phyloP scores from a whole-genome alignment of 2,113 vertebrate species.

The Scomber japonicus region DNA sequence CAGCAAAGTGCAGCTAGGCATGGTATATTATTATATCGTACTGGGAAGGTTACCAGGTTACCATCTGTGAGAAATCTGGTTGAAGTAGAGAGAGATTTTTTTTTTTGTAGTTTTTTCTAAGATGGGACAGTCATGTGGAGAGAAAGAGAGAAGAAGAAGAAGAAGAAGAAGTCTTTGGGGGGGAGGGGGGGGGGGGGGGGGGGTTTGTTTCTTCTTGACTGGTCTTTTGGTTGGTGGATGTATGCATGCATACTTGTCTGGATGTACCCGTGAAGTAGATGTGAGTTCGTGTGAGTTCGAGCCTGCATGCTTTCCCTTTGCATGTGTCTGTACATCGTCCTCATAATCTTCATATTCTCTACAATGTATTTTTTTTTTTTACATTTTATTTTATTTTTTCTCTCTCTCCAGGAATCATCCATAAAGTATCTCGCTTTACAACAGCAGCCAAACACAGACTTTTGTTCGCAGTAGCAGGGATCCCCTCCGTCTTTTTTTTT shows the following conservation, averaged over 20 bases:
- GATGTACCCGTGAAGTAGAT: constrained; percentile 27
- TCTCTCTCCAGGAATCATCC: neutral
- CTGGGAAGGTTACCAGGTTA: neutral
- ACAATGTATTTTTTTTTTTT: constrained; percentile 7
- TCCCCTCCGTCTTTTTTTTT: neutral
- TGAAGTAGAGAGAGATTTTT: neutral
- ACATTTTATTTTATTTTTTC: too few species aligned
- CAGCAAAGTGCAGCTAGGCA: constrained; percentile 49
- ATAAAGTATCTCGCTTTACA: neutral
- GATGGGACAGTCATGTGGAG: constrained; percentile 19
- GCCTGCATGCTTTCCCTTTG: constrained; percentile 60
- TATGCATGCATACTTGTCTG: constrained; percentile 61
- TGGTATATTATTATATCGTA: neutral
- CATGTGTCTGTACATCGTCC: constrained; percentile 36
- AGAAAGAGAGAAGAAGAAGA: constrained; percentile 23
- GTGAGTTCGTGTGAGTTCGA: constrained; percentile 28
- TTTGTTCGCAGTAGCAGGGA: constrained; percentile 11
- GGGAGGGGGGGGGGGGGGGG: neutral
- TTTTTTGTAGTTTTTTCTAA: neutral
- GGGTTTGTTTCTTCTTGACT: constrained; percentile 17
- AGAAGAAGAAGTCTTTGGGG: constrained; percentile 55
- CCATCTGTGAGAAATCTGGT: neutral
- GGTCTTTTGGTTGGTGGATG: constrained; percentile 55
- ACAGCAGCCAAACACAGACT: neutral
- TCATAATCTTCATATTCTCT: neutral